Evolutionary conservation across 2,888 invertebrate genomes (phyloP), one percentile per base, ranked within the genome.

Genomic region (Sthenelais limicola): DNA sequence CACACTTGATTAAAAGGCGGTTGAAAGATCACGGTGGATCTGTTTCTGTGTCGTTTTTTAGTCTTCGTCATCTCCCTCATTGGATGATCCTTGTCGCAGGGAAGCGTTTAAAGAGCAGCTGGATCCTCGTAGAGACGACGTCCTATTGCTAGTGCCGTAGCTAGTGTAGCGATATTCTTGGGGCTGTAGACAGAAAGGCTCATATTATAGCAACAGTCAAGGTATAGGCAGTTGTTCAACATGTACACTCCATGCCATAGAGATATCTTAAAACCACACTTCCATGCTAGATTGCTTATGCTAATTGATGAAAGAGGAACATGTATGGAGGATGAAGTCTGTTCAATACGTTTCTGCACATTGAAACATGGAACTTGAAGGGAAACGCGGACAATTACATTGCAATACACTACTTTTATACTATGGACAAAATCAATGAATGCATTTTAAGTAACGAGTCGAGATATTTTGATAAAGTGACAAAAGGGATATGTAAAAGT

Each of bases 51-150:
- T 26, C 24, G n/a, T 21, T 56, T 33, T 28, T 56, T 21, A 62
- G 18, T 73, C 68, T 48, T 69, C 69, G 21, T 79, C 79, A 73
- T 81, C 80, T 77, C 81, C 82, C 82, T 81, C 83, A 82, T 81
- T 82, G 80, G 82, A 82, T 80, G 81, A 80, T 67, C 79, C 80
- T 68, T 82, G 81, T 74, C 82, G 80, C 78, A 78, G 67, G 68
- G 74, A 71, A 75, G 80, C 77, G 68, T 77, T 76, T 32, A 77
- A 43, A 62, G 73, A 73, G 43, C 69, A 33, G 51, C 48, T 70
- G 28, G 73, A 73, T 21, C 73, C 73, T n/a, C 67, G 38, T 26
- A 73, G 7, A 21, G 70, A 35, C 7, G 56, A 62, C 47, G 68
- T 52, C 43, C 62, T 26, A 68, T 68, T 68, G 30, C 26, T 32